Evolutionary conservation across 2,113 vertebrate genomes (phyloP), one percentile per base, ranked within the genome.

Genomic region (Vidua macroura): DNA sequence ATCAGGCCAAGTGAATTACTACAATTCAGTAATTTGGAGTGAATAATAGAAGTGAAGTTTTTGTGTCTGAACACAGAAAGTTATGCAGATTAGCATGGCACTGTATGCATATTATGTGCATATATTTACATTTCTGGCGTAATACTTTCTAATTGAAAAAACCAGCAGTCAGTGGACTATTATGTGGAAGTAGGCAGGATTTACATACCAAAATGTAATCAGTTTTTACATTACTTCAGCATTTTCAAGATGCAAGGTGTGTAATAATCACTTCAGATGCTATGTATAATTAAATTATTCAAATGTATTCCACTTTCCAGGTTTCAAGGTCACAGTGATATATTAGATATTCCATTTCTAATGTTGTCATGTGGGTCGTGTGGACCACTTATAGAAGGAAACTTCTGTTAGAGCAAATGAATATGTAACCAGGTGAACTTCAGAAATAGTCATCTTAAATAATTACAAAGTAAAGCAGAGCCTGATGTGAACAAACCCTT

Each of bases 241-340:
- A 7, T 87, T 92, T 95, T 64, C 53, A 83, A 81, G 88, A 60
- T 3, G 8, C 51, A 92, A 83, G 63, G n/a, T 15, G 4, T 59
- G 20, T 80, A 90, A 60, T 83, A 66, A 85, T 84, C 59, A 77
- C 30, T 88, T 90, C 37, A 58, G 78, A 58, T 67, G 41, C 48
- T 93, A 44, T 62, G 56, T 44, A 19, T 87, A 72, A 73, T 77
- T 85, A 62, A 92, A 78, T 95, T 94, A 96, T 95, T 96, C 80
- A 92, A 96, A 95, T 96, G 4, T 91, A 93, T 94, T 96, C 75
- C 21, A 55, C 46, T 92, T 80, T 20, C 25, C 35, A 43, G 33
- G 31, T 86, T 96, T 96, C 94, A 97, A 96, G 95, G 93, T 96
- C 81, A 90, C 39, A 49, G 25, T 48, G 33, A 80, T 49, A 22